phyloP scores from a whole-genome alignment of 2,113 vertebrate species.

The Alaudala cheleensis region DNA sequence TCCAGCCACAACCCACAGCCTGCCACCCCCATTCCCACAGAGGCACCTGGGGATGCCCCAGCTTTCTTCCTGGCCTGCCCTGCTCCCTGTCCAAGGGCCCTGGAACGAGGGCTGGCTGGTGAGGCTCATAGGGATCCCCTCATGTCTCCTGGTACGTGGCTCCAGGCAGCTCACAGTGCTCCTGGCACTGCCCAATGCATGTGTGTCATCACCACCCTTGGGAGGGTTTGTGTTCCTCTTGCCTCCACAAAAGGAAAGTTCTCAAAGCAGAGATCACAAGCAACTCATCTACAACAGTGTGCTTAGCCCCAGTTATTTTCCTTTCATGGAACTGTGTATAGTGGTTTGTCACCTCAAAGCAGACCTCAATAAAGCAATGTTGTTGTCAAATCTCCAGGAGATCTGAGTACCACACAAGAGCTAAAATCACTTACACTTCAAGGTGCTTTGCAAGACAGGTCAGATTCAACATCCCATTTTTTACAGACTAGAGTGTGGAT shows the following conservation, averaged over 20 bases:
- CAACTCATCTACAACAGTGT: not conserved
- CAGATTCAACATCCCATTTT: not conserved
- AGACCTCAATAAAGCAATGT: not conserved
- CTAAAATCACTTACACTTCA: not conserved
- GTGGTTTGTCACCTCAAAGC: not conserved
- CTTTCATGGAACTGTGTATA: not conserved
- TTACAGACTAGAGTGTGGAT: not conserved
- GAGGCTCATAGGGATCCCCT: not conserved
- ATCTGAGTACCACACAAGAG: not conserved
- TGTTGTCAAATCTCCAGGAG: not conserved
- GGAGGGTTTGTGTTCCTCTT: not conserved
- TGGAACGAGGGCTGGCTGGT: not conserved
- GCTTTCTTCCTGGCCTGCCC: not conserved
- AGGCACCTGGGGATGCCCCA: not conserved
- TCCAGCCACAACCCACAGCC: not conserved
- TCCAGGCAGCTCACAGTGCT: not conserved
- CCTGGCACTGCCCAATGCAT: fast-evolving
- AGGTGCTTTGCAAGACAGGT: not conserved
- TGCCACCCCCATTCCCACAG: fast-evolving
- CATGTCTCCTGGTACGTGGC: not conserved
- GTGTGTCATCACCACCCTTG: not conserved
- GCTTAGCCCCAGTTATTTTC: not conserved
- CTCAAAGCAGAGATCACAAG: not conserved
- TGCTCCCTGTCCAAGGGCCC: not conserved
- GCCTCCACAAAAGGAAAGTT: not conserved